A percentile compares a stretch with the other conserved stretches of the same genome.
These are phyloP conservation scores for Brachionus rubens DNA, from an alignment of 1,140 invertebrate species.

Conservation along the genomic window DNA sequence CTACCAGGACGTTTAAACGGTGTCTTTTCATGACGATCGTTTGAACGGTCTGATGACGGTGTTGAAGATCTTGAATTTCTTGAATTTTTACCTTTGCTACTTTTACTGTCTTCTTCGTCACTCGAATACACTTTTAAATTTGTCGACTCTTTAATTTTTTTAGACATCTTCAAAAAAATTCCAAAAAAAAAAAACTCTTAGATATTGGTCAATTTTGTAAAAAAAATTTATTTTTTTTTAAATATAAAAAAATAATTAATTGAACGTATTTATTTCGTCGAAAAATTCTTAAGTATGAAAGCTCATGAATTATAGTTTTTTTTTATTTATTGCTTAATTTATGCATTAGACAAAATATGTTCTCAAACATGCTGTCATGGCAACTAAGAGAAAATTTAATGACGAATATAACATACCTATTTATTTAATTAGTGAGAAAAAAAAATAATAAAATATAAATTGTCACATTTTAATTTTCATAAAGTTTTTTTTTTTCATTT, in stretches of 20 bases:
- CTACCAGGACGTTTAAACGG: not conserved
- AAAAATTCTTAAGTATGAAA: too few species aligned
- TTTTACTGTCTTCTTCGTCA: not conserved
- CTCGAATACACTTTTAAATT: not conserved
- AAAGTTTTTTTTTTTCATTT: too few species aligned
- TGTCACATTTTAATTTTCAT: not conserved
- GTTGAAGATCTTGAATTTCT: not conserved
- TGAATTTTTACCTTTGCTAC: not conserved
- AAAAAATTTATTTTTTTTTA: too few species aligned
- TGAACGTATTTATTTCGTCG: too few species aligned
- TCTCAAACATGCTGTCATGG: not conserved
- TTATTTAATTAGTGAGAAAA: too few species aligned
- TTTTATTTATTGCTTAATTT: constrained; percentile 14
- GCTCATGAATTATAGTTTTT: not conserved
- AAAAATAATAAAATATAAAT: not conserved
- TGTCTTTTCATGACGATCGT: not conserved
- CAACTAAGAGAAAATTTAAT: not conserved
- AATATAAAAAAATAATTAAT: too few species aligned
- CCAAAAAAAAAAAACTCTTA: too few species aligned
- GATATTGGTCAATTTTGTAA: too few species aligned
- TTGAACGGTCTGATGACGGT: not conserved
- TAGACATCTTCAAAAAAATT: too few species aligned
- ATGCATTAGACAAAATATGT: constrained; percentile 27
- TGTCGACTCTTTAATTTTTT: not conserved
- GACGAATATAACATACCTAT: too few species aligned